phyloP scores from a whole-genome alignment of 2,113 vertebrate species.

The Nestor notabilis region DNA sequence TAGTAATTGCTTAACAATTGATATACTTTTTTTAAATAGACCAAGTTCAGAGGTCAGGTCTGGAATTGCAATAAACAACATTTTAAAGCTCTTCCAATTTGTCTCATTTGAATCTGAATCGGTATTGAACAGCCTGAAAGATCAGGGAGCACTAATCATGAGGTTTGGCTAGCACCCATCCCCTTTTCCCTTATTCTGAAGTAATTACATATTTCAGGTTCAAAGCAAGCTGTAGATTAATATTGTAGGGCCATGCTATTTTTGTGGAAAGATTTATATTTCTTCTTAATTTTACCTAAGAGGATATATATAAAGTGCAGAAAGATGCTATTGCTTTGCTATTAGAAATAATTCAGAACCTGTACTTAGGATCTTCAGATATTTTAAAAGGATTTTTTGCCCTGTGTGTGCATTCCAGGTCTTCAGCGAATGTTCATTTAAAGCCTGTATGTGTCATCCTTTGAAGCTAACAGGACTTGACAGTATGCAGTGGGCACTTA shows the following conservation, averaged over 20 bases:
- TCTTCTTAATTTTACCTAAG: background rate
- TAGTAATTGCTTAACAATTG: background rate
- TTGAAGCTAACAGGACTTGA: background rate
- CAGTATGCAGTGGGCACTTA: background rate
- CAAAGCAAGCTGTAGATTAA: background rate
- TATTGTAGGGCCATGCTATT: background rate
- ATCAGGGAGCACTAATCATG: background rate
- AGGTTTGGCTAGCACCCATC: background rate
- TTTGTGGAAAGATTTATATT: background rate
- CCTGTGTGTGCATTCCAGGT: background rate
- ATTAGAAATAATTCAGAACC: background rate
- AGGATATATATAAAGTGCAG: background rate
- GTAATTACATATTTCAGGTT: background rate
- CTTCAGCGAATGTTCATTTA: background rate
- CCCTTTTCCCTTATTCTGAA: background rate
- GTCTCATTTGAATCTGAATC: background rate
- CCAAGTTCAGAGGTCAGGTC: background rate
- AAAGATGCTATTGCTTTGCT: background rate
- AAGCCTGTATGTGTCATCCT: background rate
- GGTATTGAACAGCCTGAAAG: background rate
- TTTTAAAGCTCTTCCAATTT: background rate
- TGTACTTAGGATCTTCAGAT: background rate
- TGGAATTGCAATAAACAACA: background rate
- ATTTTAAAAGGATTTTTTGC: background rate
- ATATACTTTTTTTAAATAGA: background rate